Evolutionary conservation across 2,113 vertebrate species (phyloP), one percentile per base, ranked within the genome.

Genomic region (Ictalurus punctatus): DNA sequence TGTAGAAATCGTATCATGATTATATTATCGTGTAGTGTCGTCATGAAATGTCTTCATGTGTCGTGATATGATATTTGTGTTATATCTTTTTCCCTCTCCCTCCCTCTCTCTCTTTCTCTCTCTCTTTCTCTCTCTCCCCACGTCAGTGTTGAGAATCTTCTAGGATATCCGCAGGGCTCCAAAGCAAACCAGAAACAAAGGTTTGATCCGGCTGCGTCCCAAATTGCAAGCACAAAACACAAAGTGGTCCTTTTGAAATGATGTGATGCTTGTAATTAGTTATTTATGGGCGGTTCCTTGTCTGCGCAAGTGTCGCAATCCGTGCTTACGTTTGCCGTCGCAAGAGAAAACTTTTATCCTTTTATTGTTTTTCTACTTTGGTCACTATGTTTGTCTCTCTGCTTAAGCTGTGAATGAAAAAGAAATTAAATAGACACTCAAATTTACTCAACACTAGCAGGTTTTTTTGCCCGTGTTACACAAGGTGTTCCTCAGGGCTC

Each of bases 71-170:
- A 40, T 17, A 34, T 30, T 30, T 34, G n/a, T 40, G 30, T n/a
- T 10, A 52, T 73, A 10, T 30, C 67, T 73, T 56, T 59, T 63
- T 88, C 83, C 10, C 34, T 48, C 40, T 44, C 74, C 34, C 73
- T 88, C 83, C 10, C 34, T 48, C 40, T 44, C 74, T 58, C 16
- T 81, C 40, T 44, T 40, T 58, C 16, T 81, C 19, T 30, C 67
- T 73, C 85, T 59, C 76, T 40, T 16, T 48, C 40, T 56, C 65
- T 87, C 48, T 84, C 71, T 89, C 83, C 83, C 40, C 86, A 30
- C 67, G 61, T 91, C 94, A 97, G 97, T 92, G 97, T 97, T 95
- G 96, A 97, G 93, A 97, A 97, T 93, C 94, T 97, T 88, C 93
- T 93, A 87, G 94, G 94, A 94, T 94, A 95, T 93, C 95, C 96